Evolutionary conservation across 2,113 vertebrate species (phyloP).

Genomic region (Odobenus rosmarus): DNA sequence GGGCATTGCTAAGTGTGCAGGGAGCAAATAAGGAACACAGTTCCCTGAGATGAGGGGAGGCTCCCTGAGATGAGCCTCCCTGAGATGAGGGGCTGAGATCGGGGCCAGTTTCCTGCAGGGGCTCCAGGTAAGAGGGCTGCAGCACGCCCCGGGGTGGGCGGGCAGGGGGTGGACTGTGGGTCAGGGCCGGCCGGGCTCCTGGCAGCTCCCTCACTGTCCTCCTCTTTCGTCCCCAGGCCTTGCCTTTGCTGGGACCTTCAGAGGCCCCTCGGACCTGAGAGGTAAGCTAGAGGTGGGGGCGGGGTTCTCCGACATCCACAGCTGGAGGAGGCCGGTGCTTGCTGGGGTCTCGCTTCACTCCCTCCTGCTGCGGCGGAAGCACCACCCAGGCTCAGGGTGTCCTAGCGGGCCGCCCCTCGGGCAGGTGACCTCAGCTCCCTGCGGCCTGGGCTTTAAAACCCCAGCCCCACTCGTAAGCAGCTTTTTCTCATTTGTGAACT

Average conservation of each 20-base stretch:
- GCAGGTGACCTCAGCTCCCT: conserved; percentile 81
- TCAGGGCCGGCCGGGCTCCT: not conserved
- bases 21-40: not conserved
- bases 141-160: not conserved
- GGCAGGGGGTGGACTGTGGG: not conserved
- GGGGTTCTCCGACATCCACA: not conserved
- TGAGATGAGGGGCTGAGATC: not conserved
- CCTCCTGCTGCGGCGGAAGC: not conserved
- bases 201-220: not conserved
- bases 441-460: conserved; percentile 78
- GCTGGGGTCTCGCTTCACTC: not conserved
- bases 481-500: conserved; percentile 91
- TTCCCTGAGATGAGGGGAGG: not conserved
- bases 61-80: conserved; percentile 22
- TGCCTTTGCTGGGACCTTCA: conserved; percentile 13
- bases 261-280: conserved; percentile 37
- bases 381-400: not conserved
- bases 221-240: conserved; percentile 36
- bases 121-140: not conserved
- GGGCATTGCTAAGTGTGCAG: not conserved
- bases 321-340: not conserved
- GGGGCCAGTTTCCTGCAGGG: not conserved
- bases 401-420: not conserved
- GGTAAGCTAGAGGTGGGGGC: conserved; percentile 49
- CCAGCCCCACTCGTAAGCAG: conserved; percentile 87